Base-by-base conservation (phyloP, 2,797 vertebrate species). In the Acrossocheilus wenchowensis region DNA sequence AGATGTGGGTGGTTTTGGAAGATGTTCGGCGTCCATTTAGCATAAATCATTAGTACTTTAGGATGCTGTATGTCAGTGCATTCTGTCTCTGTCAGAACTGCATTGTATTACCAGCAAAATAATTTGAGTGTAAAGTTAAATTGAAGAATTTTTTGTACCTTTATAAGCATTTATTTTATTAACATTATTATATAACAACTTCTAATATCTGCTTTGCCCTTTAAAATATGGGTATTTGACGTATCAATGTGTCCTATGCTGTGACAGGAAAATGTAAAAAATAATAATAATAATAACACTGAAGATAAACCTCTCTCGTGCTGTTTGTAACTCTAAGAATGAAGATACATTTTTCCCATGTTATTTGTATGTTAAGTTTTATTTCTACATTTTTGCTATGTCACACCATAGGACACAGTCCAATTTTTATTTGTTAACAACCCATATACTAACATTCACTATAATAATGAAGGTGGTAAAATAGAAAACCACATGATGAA, bases 1-100 rank as follows among this genome's bases (percentile, higher is more conserved):
- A 52, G 80, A 69, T 81, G 80, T 81, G 80, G 80, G 80, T 81
- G 75, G 80, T n/a, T 81, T 54, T 52, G 26, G 21, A 81, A 50
- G 62, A 19, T 68, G 62, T 66, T 66, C 0, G 2, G n/a, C 6
- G 17, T 81, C 45, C 50, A n/a, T 68, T 81, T 81, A n/a, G 80
- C 64, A 81, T 71, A 54, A 39, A 69, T 50, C 45, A 36, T 81
- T 69, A 81, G n/a, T 48, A 43, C 30, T n/a, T 81, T 12, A 81
- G 64, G 30, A 5, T 48, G 23, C 15, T 45, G 15, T 78, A 30
- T 21, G 48, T 34, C 34, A 77, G 62, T 21, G 23, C 23, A 39
- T 71, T 41, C 34, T 41, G 6, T 62, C 3, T n/a, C 54, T 62
- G 23, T 57, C 14, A 26, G 7, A 68, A 68, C 66, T 7, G 66